Base-by-base conservation (phyloP, 1,140 invertebrate species). In the Sipha flava region DNA sequence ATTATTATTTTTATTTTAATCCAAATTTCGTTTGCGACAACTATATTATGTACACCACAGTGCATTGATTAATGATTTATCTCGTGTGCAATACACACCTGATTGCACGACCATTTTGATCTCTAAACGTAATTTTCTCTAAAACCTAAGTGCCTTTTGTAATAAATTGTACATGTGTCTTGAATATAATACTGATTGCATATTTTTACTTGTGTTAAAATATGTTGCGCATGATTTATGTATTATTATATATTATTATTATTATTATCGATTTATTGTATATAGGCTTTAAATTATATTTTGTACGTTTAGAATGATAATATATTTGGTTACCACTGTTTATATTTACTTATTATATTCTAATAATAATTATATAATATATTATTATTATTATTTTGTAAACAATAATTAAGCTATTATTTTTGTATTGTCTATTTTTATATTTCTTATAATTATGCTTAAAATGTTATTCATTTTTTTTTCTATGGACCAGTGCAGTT, bases 311-410 rank as follows among this genome's bases (percentile, higher is more conserved):
- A 52, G 49, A 47, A 34, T 49, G 31, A 72, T 72, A 49, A 54
- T 57, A 57, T 77, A 57, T 57, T 77, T 77, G 49, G 73, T 77
- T 77, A 77, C 73, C 73, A 77, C 52, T 57, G 34, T 75, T 77
- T 77, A 37, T 77, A 77, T 29, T 37, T 54, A 49, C 4, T 14
- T 73, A 73, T 52, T 52, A 16, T 31, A 73, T 21, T 47, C 14
- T 72, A 18, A 73, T 73, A 14, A 29, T 72, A 29, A 73, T 73
- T 73, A 14, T 21, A 14, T 34, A n/a, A n/a, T n/a, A n/a, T n/a
- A n/a, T n/a, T n/a, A n/a, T n/a, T n/a, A 73, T 52, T 31, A 47
- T 47, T 52, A 34, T 52, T 72, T 49, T 73, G 26, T 52, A 34
- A 73, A 34, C 12, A 21, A n/a, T n/a, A n/a, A 52, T 34, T 52